phyloP scores from a whole-genome alignment of 37 sponge, comb jelly and placozoan genomes.

The Halisarca cf. caerulea region DNA sequence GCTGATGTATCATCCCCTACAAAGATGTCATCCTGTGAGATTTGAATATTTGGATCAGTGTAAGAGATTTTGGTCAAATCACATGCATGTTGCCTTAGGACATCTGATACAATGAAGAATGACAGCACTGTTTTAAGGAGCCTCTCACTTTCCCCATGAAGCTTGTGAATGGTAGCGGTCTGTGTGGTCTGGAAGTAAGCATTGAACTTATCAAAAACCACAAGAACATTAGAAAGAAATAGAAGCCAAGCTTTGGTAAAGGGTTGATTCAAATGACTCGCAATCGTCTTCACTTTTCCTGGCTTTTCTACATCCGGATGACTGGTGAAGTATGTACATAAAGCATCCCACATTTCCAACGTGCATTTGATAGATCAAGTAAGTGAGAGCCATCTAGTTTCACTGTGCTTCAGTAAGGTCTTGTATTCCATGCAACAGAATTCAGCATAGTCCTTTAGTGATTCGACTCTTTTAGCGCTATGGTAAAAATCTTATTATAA shows the following conservation, averaged over 20 bases:
- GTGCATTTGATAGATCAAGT: conserved; percentile 14
- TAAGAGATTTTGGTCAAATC: conserved; percentile 4
- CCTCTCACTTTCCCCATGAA: conserved; percentile 31
- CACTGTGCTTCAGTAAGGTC: conserved; percentile 31
- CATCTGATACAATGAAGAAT: conserved; percentile 35
- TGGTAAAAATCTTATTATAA: conserved; percentile 34
- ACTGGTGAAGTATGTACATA: conserved; percentile 41
- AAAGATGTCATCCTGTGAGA: background rate
- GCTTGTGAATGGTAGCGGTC: conserved; percentile 26
- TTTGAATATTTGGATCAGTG: background rate
- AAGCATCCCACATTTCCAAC: conserved; percentile 45
- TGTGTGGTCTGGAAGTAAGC: conserved; percentile 28
- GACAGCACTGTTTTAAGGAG: conserved; percentile 40
- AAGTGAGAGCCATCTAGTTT: conserved; percentile 44
- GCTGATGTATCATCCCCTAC: background rate
- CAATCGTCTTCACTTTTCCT: conserved; percentile 23
- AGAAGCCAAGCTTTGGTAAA: conserved; percentile 27
- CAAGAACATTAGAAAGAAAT: conserved; percentile 29
- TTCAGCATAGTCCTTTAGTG: conserved; percentile 28
- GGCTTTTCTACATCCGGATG: conserved; percentile 42
- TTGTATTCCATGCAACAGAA: conserved; percentile 20
- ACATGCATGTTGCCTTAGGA: background rate
- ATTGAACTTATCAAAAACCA: conserved; percentile 26
- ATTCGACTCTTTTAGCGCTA: conserved; percentile 32
- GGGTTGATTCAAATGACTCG: background rate